A percentile compares a stretch with the other conserved stretches of the same genome.
phyloP scores from a whole-genome alignment of 2,888 invertebrate species.

The Mesodorylaimus sp. region DNA sequence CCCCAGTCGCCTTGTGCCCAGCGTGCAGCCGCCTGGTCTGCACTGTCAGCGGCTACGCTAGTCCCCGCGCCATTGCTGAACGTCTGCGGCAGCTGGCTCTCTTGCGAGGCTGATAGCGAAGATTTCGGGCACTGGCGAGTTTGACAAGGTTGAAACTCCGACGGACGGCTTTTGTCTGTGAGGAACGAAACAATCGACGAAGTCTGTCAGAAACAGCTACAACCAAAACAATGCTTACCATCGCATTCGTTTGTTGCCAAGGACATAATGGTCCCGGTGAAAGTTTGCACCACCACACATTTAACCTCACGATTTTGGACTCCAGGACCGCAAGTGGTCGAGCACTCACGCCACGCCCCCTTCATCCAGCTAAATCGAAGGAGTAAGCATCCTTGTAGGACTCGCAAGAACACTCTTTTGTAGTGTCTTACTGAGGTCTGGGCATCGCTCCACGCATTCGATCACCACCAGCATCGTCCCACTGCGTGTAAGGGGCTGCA shows the following conservation, averaged over 20 bases:
- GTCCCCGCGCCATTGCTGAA: constrained; percentile 12
- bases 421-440: neutral
- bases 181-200: neutral
- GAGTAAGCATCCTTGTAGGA: neutral
- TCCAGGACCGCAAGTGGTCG: constrained; percentile 19
- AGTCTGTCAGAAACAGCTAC: neutral
- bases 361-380: constrained; percentile 17
- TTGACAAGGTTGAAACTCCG: constrained; percentile 24
- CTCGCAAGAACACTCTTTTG: neutral
- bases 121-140: constrained; percentile 16
- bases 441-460: neutral
- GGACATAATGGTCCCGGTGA: constrained; percentile 20
- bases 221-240: constrained; percentile 13
- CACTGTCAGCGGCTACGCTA: constrained; percentile 11
- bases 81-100: neutral
- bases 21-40: constrained; percentile 9
- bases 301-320: constrained; percentile 17
- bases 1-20: constrained; percentile 26
- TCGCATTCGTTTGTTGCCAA: constrained; percentile 27
- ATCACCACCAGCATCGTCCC: constrained; percentile 3
- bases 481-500: constrained; percentile 8
- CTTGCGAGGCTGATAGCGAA: neutral
- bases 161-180: constrained; percentile 16
- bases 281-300: constrained; percentile 18
- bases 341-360: constrained; percentile 17